Conservation (phyloP, 2,797 vertebrate species). For the Microhierax caerulescens region DNA sequence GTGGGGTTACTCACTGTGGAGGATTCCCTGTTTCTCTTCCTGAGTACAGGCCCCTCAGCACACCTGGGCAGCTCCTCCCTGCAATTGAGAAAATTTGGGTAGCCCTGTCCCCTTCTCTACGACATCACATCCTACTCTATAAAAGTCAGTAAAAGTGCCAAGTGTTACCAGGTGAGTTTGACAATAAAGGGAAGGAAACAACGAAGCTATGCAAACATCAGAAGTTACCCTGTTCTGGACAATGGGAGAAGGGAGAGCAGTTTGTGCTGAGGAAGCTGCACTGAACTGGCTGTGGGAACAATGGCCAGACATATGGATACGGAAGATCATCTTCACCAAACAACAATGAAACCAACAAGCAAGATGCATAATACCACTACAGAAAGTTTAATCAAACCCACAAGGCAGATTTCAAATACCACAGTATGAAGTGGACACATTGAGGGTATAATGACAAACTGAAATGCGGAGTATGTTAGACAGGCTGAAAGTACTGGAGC, state of each 20-base stretch:
- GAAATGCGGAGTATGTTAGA: neutral
- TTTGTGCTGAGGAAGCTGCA: conserved; percentile 44
- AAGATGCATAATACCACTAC: neutral
- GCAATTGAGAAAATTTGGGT: conserved; percentile 78
- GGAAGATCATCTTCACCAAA: conserved; percentile 34
- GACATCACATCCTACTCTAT: conserved; percentile 74
- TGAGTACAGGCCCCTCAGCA: conserved; percentile 78
- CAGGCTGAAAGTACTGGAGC: neutral
- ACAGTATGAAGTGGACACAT: neutral
- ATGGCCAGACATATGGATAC: neutral
- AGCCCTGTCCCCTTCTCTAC: conserved; percentile 79
- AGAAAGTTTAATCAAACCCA: conserved; percentile 50
- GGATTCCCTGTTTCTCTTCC: conserved; percentile 79
- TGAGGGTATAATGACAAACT: neutral
- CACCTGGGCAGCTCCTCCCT: conserved; percentile 78
- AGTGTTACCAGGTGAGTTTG: conserved; percentile 50
- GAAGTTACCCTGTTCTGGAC: conserved; percentile 59
- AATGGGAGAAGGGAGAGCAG: conserved; percentile 39
- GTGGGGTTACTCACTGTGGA: conserved; percentile 78
- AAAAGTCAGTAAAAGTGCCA: conserved; percentile 68
- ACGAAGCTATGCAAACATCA: conserved; percentile 42
- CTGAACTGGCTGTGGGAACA: conserved; percentile 60
- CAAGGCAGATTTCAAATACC: conserved; percentile 37
- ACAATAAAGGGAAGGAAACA: conserved; percentile 62
- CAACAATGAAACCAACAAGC: conserved; percentile 49